A percentile compares a stretch with the other conserved stretches of the same genome.
Evolutionary conservation across 2,888 invertebrate genomes (phyloP).

Genomic region (Himalopsyche kuldschensis): DNA sequence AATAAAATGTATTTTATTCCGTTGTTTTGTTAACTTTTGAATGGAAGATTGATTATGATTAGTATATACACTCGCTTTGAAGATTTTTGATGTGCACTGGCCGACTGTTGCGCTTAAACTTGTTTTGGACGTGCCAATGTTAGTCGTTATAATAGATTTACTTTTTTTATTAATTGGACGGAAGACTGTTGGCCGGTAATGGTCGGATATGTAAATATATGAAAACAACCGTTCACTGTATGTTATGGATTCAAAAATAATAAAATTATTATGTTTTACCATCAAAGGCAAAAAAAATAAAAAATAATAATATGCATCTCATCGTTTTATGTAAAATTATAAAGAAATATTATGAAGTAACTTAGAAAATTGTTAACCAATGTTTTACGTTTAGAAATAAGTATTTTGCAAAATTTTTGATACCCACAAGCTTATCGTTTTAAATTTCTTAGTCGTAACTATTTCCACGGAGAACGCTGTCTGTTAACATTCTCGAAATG

Average conservation of each 20-base stretch:
- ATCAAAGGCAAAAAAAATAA: slow-evolving; percentile 17
- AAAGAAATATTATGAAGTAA: slow-evolving; percentile 20
- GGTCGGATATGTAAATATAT: slow-evolving; percentile 38
- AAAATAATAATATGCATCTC: slow-evolving; percentile 29
- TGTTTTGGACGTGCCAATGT: slow-evolving; percentile 39
- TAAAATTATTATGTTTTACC: slow-evolving; percentile 34
- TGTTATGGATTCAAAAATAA: slow-evolving; percentile 6
- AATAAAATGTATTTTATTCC: not conserved
- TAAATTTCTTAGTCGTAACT: slow-evolving; percentile 33
- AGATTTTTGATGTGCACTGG: not conserved
- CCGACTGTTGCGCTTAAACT: slow-evolving; percentile 28
- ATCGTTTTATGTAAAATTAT: slow-evolving; percentile 31
- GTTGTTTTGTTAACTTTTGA: not conserved
- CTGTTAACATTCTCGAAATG: slow-evolving; percentile 1
- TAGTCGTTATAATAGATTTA: slow-evolving; percentile 34
- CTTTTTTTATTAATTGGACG: slow-evolving; percentile 36
- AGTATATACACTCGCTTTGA: not conserved
- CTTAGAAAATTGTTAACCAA: slow-evolving; percentile 40
- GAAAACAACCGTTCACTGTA: slow-evolving; percentile 11
- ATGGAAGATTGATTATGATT: not conserved
- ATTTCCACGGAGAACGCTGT: slow-evolving; percentile 5
- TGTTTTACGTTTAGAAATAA: slow-evolving; percentile 38
- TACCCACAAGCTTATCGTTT: slow-evolving; percentile 39
- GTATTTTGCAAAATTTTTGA: slow-evolving; percentile 39
- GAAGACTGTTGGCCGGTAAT: slow-evolving; percentile 36